These are phyloP conservation scores for Pseudeuparius sepicola DNA, from an alignment of 2,888 invertebrate species.

Conservation along the genomic window DNA sequence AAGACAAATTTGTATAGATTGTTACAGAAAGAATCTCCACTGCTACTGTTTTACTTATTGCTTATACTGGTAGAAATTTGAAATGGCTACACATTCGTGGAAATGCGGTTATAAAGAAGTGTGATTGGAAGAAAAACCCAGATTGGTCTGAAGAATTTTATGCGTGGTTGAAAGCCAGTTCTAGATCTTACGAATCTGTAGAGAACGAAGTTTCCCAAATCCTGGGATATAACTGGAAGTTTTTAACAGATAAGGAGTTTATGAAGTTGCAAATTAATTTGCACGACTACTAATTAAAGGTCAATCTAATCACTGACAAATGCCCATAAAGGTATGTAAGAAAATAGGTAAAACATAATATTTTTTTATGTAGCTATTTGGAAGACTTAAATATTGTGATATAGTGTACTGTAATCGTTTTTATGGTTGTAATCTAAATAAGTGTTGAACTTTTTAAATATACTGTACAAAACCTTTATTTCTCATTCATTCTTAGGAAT, in stretches of 20 bases:
- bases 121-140: slow-evolving; percentile 56
- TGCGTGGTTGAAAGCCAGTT: slow-evolving; percentile 51
- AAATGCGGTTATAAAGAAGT: slow-evolving; percentile 60
- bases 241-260: slow-evolving; percentile 56
- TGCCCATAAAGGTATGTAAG: too few relatives aligned
- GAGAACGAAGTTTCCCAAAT: slow-evolving; percentile 60
- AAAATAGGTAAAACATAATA: too few relatives aligned
- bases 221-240: slow-evolving; percentile 56
- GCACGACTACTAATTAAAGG: slow-evolving; percentile 25
- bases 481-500: slow-evolving; percentile 32
- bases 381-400: too few relatives aligned
- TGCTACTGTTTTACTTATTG: slow-evolving; percentile 61
- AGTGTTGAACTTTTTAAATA: too few relatives aligned
- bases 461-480: too few relatives aligned
- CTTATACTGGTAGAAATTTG: slow-evolving; percentile 52
- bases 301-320: too few relatives aligned
- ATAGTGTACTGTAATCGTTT: too few relatives aligned
- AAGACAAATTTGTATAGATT: too few relatives aligned
- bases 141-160: slow-evolving; percentile 61
- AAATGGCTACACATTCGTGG: slow-evolving; percentile 54
- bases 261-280: slow-evolving; percentile 41
- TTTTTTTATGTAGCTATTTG: too few relatives aligned
- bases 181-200: slow-evolving; percentile 53
- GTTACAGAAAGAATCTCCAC: slow-evolving; percentile 70
- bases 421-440: too few relatives aligned